Base-by-base conservation (phyloP, 2,113 vertebrate species). In the Archilochus colubris region DNA sequence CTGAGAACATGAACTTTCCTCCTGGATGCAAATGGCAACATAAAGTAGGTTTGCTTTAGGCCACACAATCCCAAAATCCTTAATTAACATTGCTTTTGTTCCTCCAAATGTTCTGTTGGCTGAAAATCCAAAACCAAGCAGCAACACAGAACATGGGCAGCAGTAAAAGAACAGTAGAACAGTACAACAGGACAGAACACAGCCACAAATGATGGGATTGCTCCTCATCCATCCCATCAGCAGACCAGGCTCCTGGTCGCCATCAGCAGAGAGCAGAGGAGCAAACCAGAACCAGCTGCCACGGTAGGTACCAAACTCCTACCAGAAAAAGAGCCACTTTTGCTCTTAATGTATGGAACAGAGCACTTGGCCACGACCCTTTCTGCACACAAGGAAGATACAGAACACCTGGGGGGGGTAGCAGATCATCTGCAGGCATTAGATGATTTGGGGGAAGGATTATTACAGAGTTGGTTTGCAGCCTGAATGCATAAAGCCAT, bases 331-430 rank as follows among this genome's bases (percentile, higher is more conserved):
- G 51, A 85, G 63, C 63, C 6, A 2, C 28, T 50, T 25, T 4
- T 30, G 95, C 66, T 46, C 69, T 7, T 18, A 4, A 3, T 30
- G 12, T 4, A 25, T 2, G 43, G 53, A 25, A 4, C 22, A 3
- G 62, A 69, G 80, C 79, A 12, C 0, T 3, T 0, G 7, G 53
- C 14, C 58, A 5, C 6, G 2, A 64, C 80, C 69, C 0, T 1
- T 27, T 23, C 92, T 9, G 74, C 9, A 33, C 53, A 11, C 22
- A 2, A 16, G 54, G 24, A 58, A 31, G 57, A 70, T 1, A 78
- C 7, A 6, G 2, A 51, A 80, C 24, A 36, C 5, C 7, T 2
- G 61, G 1, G 58, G 75, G 1, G 58, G 75, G 54, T 14, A 63
- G 78, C 24, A 28, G 78, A 58, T 48, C 77, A 76, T 43, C 89